Evolutionary conservation across 2,113 vertebrate species (phyloP), one percentile per base, ranked within the genome.

Genomic region (Paratilapia polleni): DNA sequence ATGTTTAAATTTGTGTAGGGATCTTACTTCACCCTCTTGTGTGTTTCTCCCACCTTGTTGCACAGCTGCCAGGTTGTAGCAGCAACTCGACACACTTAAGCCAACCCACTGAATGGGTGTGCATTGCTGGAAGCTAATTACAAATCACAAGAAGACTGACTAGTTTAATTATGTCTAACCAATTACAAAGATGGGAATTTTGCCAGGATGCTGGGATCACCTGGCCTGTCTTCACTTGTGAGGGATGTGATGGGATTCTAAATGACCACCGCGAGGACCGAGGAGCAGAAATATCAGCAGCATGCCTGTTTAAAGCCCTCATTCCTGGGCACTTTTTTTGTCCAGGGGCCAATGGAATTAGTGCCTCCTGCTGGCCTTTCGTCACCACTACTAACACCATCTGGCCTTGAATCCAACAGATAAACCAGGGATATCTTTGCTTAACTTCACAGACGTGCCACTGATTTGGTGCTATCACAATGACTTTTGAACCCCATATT

Each of bases 351-450:
- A 91, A 85, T 73, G 60, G 83, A 88, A 81, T 91, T 87, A 89
- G 90, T 88, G 89, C 89, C 88, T 90, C 91, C 90, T 92, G 91
- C 87, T 79, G 87, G 93, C 88, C 83, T 87, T 88, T 91, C 36
- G 26, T 91, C 88, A 89, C 89, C 88, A 82, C 82, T 90, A 78
- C 79, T 86, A 62, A 92, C 87, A 84, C 91, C 91, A 90, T 92
- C 91, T 94, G 89, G 74, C 89, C 83, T 38, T 24, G 68, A 70
- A 2, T 82, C 85, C 84, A 77, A 84, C 83, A 91, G 91, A 88
- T 90, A 89, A 92, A 91, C 73, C 82, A 59, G 59, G 75, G 84
- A 87, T 64, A 75, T 89, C 66, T 66, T 88, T 28, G 5, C 77
- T 84, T 80, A 86, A 77, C 79, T 87, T 83, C 11, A 79, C 61